Evolutionary conservation across 2,888 invertebrate genomes (phyloP), one percentile per base, ranked within the genome.

Genomic region (Drosophila lutescens): DNA sequence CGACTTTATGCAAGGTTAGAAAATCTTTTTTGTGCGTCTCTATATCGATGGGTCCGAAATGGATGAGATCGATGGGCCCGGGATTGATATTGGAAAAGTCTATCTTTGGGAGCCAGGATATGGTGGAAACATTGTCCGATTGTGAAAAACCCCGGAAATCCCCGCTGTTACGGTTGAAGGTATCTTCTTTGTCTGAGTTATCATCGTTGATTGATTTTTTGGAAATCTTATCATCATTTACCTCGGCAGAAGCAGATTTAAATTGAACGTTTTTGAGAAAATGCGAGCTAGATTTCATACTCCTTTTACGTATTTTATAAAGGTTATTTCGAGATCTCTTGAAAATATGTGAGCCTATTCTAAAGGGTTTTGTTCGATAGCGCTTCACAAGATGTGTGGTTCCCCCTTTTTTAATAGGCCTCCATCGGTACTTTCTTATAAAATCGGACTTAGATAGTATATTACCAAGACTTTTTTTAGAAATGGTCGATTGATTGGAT

Each of bases 1-100:
- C 2, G 7, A 10, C 1, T 26, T n/a, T 23, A 47, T 44, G 30
- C 4, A 6, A 10, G 36, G 43, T 17, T 1, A 38, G 26, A 15
- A 66, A 66, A 9, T 49, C 20, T 12, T 10, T 8, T 4, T 8
- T 46, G 32, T 61, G 10, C 23, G 46, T 3, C 4, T 38, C 20
- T 23, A 62, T 23, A 17, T 62, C 30, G 2, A 62, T 40, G 4
- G 61, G 46, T 0, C 3, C 38, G 13, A 55, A 58, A 4, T 17
- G 17, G 3, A 12, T 8, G 7, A 8, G 49, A 9, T 49, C 49
- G n/a, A 17, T 32, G 32, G 47, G 20, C 7, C 43, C 43, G 12
- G 43, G 12, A 12, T 12, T 34, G 13, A 13, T 15, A 47, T 15
- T 10, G 15, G 0, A 12, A 1, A 6, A 4, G 3, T 30, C 12